Percentiles rank a stretch among this genome's conserved stretches.
Evolutionary conservation across 2,797 vertebrate species (phyloP).

Genomic region (Aldrovandia affinis): DNA sequence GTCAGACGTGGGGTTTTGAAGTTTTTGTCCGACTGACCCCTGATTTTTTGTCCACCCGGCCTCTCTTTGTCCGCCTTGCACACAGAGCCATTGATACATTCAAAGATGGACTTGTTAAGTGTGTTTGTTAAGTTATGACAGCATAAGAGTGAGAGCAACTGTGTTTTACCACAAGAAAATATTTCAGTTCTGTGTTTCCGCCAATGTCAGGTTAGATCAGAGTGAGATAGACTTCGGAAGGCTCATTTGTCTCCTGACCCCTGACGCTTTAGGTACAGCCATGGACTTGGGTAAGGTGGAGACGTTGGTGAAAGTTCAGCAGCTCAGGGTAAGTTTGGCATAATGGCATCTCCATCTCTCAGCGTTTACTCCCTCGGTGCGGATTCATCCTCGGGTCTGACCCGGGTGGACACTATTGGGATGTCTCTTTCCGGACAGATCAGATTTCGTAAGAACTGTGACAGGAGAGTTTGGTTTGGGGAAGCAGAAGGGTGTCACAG

Average conservation of each 20-base stretch:
- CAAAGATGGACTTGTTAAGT: no score
- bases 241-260: not conserved
- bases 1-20: not conserved
- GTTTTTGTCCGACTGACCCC: not conserved
- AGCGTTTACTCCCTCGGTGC: no score
- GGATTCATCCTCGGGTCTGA: not conserved
- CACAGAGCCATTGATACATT: no score
- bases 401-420: not conserved
- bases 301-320: constrained; percentile 22
- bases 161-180: not conserved
- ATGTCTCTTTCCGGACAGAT: not conserved
- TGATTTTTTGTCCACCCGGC: no score
- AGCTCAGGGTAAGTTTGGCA: constrained; percentile 29
- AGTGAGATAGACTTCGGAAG: not conserved
- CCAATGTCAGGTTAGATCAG: not conserved
- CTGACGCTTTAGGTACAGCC: not conserved
- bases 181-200: constrained; percentile 3
- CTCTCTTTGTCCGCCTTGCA: no score
- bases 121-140: no score
- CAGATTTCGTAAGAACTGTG: not conserved
- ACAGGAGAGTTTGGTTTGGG: not conserved
- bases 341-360: not conserved
- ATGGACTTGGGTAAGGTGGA: constrained; percentile 28
- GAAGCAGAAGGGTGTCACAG: not conserved
- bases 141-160: no score